Percentiles rank a stretch among this genome's conserved stretches.
Conservation (phyloP, 1,140 invertebrate genomes). For the Magallana ariakensis region DNA sequence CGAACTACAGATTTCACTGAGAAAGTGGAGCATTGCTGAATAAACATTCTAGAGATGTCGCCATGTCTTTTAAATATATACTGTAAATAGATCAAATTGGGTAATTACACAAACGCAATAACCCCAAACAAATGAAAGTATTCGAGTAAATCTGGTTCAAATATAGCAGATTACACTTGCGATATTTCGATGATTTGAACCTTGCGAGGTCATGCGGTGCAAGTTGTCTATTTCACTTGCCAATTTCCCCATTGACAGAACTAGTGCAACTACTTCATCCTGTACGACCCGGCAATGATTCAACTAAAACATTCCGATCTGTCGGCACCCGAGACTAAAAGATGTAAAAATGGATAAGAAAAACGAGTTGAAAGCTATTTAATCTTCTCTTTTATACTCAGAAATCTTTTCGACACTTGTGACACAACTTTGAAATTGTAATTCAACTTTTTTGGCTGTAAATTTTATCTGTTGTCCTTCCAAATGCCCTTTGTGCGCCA, state of each 20-base stretch:
- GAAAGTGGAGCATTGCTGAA: background rate
- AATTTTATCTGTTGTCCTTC: too few species aligned
- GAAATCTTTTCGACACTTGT: too few species aligned
- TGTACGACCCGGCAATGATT: too few species aligned
- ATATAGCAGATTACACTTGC: background rate
- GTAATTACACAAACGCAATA: background rate
- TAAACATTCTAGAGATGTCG: background rate
- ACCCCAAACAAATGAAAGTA: constrained; percentile 3
- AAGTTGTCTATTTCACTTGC: background rate
- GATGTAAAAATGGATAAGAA: too few species aligned
- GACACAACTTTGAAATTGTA: too few species aligned
- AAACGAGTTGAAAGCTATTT: too few species aligned
- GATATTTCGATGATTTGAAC: background rate
- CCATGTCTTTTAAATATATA: background rate
- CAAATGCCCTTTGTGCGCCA: too few species aligned
- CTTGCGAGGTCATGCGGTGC: background rate
- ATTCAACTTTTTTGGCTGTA: too few species aligned
- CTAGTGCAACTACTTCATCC: background rate
- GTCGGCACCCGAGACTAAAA: too few species aligned
- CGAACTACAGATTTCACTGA: background rate
- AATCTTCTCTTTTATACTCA: too few species aligned
- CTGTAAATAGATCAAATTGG: background rate
- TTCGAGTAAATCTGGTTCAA: constrained; percentile 7
- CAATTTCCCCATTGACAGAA: background rate
- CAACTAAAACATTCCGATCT: too few species aligned